Base-by-base conservation (phyloP, 2,797 vertebrate genomes). In the Emys orbicularis region DNA sequence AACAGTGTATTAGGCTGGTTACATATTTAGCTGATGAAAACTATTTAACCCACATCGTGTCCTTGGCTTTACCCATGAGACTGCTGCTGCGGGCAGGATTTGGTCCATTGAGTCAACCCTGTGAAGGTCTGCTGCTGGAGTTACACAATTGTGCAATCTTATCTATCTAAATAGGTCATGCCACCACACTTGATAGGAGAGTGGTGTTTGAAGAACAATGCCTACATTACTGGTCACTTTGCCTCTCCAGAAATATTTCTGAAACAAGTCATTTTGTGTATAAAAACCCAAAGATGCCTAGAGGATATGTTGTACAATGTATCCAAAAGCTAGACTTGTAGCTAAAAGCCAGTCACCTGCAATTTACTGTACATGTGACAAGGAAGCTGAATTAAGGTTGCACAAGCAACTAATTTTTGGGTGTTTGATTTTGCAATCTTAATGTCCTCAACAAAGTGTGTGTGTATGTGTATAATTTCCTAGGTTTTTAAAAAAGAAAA, bases 1-100 rank as follows among this genome's bases (percentile, higher is more conserved):
- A 97, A 94, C 94, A 25, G 37, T 21, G 94, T 94, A 91, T 82
- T 29, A 96, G 94, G 91, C 92, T 90, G 82, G 21, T 72, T 41
- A 72, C 10, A 0, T 44, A 12, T 23, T n/a, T 27, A 54, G 92
- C 90, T 92, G 94, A 80, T 84, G 65, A 94, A 89, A 93, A 84
- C 61, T 53, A 1, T 94, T 93, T 84, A 91, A 92, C 89, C 86
- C 34, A 87, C 88, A 7, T 54, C 57, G 87, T 90, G 91, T 50
- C 91, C 93, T 92, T 90, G 95, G 93, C 91, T 86, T 3, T 93
- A 92, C 54, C 94, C 12, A 0, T 81, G 29, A 5, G 18, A 81
- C 87, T n/a, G 31, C 81, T 57, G 87, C 93, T 59, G 6, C 59
- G 54, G 93, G 90, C 94, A 54, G 2, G 25, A 52, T 0, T 83